Conservation (phyloP, 2,888 invertebrate genomes). For the Eremobia ochroleuca region DNA sequence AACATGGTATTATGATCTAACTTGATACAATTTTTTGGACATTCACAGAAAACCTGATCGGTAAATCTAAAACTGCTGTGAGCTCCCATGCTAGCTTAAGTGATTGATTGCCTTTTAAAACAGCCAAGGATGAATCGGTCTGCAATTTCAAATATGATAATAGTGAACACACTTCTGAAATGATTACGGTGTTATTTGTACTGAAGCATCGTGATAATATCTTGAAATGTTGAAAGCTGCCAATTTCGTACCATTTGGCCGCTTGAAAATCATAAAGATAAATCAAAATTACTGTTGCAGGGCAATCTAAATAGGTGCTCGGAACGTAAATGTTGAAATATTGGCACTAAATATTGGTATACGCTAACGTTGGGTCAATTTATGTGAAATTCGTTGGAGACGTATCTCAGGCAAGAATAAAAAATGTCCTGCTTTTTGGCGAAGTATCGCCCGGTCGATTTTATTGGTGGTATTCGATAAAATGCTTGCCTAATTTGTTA, state of each 20-base stretch:
- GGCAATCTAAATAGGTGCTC: slow-evolving; percentile 49
- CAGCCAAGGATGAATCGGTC: neutral
- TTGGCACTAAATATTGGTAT: slow-evolving; percentile 35
- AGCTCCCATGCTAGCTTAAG: neutral
- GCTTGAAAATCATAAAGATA: slow-evolving; percentile 55
- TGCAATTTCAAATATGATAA: neutral
- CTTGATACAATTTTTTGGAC: neutral
- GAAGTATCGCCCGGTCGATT: slow-evolving; percentile 19
- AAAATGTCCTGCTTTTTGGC: slow-evolving; percentile 23
- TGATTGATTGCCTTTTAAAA: neutral
- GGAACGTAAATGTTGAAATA: slow-evolving; percentile 48
- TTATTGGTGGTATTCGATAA: slow-evolving; percentile 23
- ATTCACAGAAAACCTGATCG: neutral
- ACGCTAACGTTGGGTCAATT: slow-evolving; percentile 47
- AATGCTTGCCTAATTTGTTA: slow-evolving; percentile 10
- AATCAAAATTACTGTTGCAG: slow-evolving; percentile 52
- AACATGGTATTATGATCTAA: neutral
- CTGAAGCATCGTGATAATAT: slow-evolving; percentile 30
- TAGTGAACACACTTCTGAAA: neutral
- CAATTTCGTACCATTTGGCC: slow-evolving; percentile 46
- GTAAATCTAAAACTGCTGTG: neutral
- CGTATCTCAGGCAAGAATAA: slow-evolving; percentile 28
- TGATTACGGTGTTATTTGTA: neutral
- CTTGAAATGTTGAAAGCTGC: slow-evolving; percentile 32
- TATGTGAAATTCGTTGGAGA: slow-evolving; percentile 24